Evolutionary conservation across 1,140 invertebrate species (phyloP).

Genomic region (Bursaphelenchus mucronatus): DNA sequence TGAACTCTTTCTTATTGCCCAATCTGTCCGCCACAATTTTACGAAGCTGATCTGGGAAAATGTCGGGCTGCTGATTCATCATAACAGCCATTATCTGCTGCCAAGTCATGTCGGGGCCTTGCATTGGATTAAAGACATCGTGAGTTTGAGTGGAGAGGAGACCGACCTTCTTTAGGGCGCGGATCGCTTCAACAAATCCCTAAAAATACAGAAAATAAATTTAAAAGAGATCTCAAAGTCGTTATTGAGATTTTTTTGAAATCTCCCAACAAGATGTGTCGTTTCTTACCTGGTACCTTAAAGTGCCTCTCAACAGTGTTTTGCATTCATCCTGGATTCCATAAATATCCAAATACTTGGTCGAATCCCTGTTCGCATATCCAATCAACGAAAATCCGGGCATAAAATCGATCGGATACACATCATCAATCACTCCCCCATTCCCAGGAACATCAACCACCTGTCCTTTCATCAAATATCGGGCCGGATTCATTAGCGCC

Average conservation of each 20-base stretch:
- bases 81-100: constrained; percentile 79
- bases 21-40: constrained; percentile 73
- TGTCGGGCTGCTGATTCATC: constrained; percentile 77
- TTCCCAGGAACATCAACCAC: constrained; percentile 82
- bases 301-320: constrained; percentile 83
- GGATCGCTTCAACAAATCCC: constrained; percentile 82
- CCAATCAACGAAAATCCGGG: constrained; percentile 95
- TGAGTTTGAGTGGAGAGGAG: constrained; percentile 80
- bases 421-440: constrained; percentile 77
- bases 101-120: constrained; percentile 92
- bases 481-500: constrained; percentile 81
- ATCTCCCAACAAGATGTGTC: background rate
- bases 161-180: constrained; percentile 78
- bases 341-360: constrained; percentile 79
- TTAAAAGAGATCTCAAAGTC: background rate
- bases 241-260: background rate
- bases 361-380: constrained; percentile 91
- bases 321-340: constrained; percentile 74
- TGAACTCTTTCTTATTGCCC: constrained; percentile 63
- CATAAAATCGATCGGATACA: constrained; percentile 77
- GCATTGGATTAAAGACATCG: constrained; percentile 79
- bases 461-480: constrained; percentile 78
- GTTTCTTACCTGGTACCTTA: constrained; percentile 69
- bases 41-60: constrained; percentile 88
- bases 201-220: constrained; percentile 35